These are phyloP conservation scores for Eupithecia subfuscata DNA, from an alignment of 2,888 invertebrate genomes.

Conservation along the genomic window DNA sequence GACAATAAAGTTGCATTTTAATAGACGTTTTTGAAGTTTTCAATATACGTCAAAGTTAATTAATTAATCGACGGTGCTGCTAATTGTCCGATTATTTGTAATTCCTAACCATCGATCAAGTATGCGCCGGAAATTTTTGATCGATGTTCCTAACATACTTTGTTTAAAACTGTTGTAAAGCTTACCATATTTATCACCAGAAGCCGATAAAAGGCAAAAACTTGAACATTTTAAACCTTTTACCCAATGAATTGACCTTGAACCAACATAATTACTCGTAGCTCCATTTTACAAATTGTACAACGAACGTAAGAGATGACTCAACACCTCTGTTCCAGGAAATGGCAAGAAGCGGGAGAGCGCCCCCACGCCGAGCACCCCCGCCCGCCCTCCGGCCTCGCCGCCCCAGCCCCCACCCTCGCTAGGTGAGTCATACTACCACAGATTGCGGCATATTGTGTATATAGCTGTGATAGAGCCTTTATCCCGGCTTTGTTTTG, in stretches of 20 bases:
- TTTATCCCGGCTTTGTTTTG: not conserved
- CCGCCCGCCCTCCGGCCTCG: constrained; percentile 66
- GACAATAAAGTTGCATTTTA: not conserved
- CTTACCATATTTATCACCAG: not conserved
- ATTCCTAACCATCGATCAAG: no score
- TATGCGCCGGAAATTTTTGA: no score
- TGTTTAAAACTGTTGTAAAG: not conserved
- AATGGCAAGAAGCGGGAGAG: constrained; percentile 82
- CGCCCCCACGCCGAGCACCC: constrained; percentile 67
- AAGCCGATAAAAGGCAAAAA: not conserved
- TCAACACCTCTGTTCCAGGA: constrained; percentile 63
- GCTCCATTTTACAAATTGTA: not conserved
- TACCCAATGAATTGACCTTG: not conserved
- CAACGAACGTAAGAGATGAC: constrained; percentile 28
- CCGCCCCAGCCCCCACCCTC: constrained; percentile 67
- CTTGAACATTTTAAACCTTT: not conserved
- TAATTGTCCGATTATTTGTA: not conserved
- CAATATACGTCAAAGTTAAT: not conserved
- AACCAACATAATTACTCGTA: not conserved
- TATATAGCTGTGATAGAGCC: not conserved
- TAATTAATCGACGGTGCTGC: not conserved
- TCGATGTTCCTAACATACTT: not conserved
- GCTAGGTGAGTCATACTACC: constrained; percentile 71
- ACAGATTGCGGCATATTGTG: not conserved
- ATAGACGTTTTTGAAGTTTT: not conserved